phyloP scores from a whole-genome alignment of 2,113 vertebrate species.

The Corythaixoides concolor region DNA sequence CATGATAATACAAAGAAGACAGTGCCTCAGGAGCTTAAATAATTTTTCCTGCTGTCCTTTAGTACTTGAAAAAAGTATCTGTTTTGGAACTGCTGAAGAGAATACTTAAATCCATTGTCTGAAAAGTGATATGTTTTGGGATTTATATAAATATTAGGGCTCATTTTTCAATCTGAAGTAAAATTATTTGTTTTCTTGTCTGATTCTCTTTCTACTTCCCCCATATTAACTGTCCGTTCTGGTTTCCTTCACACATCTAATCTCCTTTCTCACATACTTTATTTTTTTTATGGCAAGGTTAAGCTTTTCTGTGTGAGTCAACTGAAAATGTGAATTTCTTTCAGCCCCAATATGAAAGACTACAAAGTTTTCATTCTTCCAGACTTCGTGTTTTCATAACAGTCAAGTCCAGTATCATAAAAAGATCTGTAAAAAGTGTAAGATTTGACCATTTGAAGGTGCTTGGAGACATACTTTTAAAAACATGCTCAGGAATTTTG shows the following conservation, averaged over 20 bases:
- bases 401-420: background rate
- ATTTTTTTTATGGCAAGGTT: background rate
- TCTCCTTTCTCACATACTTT: background rate
- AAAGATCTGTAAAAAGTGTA: background rate
- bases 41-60: background rate
- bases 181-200: background rate
- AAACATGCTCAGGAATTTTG: background rate
- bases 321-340: background rate
- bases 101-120: background rate
- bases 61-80: background rate
- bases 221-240: background rate
- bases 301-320: background rate
- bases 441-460: background rate
- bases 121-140: background rate
- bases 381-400: background rate
- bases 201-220: background rate
- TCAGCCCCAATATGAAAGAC: background rate
- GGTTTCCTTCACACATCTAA: background rate
- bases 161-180: background rate
- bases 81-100: background rate
- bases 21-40: background rate
- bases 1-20: background rate
- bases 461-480: background rate
- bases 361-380: background rate
- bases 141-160: background rate